These are phyloP conservation scores for Micrasema minimum DNA, from an alignment of 1,140 invertebrate genomes.

Conservation along the genomic window DNA sequence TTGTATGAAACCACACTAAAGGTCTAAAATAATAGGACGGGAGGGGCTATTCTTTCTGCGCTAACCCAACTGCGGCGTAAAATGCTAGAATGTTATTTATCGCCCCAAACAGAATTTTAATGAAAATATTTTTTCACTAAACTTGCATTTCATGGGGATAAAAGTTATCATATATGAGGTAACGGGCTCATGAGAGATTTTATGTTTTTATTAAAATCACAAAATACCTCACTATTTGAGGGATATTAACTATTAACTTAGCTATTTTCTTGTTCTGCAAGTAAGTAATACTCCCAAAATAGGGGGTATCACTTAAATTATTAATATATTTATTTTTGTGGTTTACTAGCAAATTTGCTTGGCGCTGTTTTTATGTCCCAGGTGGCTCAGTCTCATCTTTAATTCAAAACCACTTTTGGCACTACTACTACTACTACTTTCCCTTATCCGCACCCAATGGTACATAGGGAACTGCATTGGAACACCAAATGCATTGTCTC, in stretches of 20 bases:
- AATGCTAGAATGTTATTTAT: constrained; percentile 49
- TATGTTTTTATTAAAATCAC: too few species aligned
- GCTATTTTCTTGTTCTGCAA: not conserved
- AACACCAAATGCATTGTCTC: too few species aligned
- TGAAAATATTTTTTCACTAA: constrained; percentile 46
- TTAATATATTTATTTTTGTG: too few species aligned
- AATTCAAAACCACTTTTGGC: too few species aligned
- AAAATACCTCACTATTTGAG: not conserved
- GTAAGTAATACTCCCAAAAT: too few species aligned
- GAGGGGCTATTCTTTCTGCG: constrained; percentile 31
- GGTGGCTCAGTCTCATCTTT: too few species aligned
- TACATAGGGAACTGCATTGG: too few species aligned
- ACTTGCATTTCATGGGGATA: constrained; percentile 48
- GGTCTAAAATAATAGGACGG: constrained; percentile 30
- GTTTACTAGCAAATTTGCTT: too few species aligned
- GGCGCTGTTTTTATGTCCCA: too few species aligned
- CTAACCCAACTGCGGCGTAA: constrained; percentile 50
- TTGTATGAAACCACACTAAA: constrained; percentile 11
- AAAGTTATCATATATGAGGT: constrained; percentile 20
- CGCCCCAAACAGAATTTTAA: constrained; percentile 48
- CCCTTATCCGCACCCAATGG: too few species aligned
- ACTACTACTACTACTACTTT: too few species aligned
- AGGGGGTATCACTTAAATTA: too few species aligned
- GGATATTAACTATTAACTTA: not conserved
- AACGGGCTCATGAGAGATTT: not conserved